Percentiles rank a stretch among this genome's conserved stretches.
Conservation (phyloP, 1,140 invertebrate genomes). For the Danaus plexippus region DNA sequence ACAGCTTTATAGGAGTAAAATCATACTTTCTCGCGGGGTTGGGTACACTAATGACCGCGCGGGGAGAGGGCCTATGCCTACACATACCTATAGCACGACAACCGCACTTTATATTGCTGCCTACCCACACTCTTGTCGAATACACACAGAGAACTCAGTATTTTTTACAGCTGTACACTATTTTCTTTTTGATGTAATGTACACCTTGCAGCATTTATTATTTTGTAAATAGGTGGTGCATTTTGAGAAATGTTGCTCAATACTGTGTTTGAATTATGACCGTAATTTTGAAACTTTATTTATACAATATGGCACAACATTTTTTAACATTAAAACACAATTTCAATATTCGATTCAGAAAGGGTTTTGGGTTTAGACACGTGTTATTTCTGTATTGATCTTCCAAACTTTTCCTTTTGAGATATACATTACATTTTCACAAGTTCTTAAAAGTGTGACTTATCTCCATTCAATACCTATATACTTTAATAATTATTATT, state of each 20-base stretch:
- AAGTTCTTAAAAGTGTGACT: too few species aligned
- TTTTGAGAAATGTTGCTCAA: neutral
- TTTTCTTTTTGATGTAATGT: constrained; percentile 52
- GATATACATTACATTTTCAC: too few species aligned
- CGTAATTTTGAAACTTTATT: too few species aligned
- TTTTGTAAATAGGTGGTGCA: too few species aligned
- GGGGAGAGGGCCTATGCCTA: constrained; percentile 51
- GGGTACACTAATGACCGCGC: constrained; percentile 66
- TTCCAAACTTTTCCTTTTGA: too few species aligned
- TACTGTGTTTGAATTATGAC: neutral
- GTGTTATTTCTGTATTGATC: too few species aligned
- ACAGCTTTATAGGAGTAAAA: constrained; percentile 71
- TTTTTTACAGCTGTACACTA: constrained; percentile 62
- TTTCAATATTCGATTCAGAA: too few species aligned
- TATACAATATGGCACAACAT: too few species aligned
- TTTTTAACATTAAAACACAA: too few species aligned
- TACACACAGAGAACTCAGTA: constrained; percentile 43
- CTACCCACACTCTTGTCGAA: constrained; percentile 52
- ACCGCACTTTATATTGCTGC: constrained; percentile 69
- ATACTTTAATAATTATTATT: too few species aligned
- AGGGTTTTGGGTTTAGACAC: too few species aligned
- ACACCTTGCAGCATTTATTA: constrained; percentile 18
- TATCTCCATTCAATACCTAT: too few species aligned
- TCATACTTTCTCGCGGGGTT: constrained; percentile 67
- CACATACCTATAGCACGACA: constrained; percentile 42